phyloP scores from a whole-genome alignment of 1,140 invertebrate species.

The Aphaenogaster ashmeadi region DNA sequence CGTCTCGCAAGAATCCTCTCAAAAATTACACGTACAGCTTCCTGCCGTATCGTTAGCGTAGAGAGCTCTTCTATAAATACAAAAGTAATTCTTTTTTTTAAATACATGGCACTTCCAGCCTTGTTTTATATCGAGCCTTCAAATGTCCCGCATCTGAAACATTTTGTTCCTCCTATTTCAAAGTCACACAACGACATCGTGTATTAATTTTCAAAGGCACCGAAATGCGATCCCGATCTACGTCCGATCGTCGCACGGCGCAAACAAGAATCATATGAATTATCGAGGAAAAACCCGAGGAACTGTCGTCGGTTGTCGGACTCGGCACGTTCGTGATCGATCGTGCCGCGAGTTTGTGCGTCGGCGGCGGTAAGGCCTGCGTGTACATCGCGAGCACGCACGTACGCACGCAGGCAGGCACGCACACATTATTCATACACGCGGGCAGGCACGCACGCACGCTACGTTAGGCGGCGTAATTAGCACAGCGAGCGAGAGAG shows the following conservation, averaged over 20 bases:
- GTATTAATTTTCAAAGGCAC: background rate
- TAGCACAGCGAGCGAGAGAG: conserved; percentile 81
- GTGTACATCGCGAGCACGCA: conserved; percentile 73
- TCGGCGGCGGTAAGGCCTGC: conserved; percentile 72
- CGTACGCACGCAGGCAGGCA: conserved; percentile 66
- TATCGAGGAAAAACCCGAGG: conserved; percentile 1
- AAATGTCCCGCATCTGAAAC: conserved; percentile 61
- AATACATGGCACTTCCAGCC: conserved; percentile 9
- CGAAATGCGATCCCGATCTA: background rate
- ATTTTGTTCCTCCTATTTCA: conserved; percentile 28
- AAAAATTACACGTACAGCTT: conserved; percentile 40
- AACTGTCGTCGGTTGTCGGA: conserved; percentile 39
- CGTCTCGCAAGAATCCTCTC: conserved; percentile 32
- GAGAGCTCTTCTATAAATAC: conserved; percentile 32
- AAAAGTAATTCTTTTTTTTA: conserved; percentile 38
- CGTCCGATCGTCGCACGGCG: background rate
- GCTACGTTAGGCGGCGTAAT: conserved; percentile 81
- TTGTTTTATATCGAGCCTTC: conserved; percentile 34
- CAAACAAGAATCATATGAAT: background rate
- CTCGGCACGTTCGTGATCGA: conserved; percentile 51
- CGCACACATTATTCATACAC: conserved; percentile 76
- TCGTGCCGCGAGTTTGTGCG: conserved; percentile 61
- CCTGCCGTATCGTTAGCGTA: background rate
- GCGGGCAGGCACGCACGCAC: conserved; percentile 74
- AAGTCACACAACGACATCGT: conserved; percentile 34